Percentiles rank a stretch among this genome's conserved stretches.
These are phyloP conservation scores for Serranochromis macrocephalus DNA, from an alignment of 2,113 vertebrate genomes.

Conservation along the genomic window DNA sequence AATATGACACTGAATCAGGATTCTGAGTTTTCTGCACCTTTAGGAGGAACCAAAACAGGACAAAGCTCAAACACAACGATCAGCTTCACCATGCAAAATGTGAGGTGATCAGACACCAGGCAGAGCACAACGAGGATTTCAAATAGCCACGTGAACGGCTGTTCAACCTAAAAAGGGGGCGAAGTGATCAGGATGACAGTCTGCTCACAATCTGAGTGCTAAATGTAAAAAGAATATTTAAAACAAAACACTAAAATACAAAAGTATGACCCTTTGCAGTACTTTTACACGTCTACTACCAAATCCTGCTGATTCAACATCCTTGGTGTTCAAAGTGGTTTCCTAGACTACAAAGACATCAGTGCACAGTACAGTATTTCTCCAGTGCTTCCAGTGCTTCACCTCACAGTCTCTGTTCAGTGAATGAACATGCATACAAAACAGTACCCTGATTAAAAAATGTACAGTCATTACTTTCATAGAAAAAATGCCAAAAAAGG, in stretches of 20 bases:
- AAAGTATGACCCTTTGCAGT: not conserved
- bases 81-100: not conserved
- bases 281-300: not conserved
- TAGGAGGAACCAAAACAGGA: not conserved
- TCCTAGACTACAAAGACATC: not conserved
- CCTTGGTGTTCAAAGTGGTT: not conserved
- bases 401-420: not conserved
- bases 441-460: slow-evolving; percentile 21
- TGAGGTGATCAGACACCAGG: accelerated
- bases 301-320: not conserved
- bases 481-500: slow-evolving; percentile 13
- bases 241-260: not conserved
- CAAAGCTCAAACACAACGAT: not conserved
- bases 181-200: not conserved
- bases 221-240: not conserved
- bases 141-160: accelerated
- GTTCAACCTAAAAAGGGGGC: not conserved
- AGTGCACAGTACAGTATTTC: not conserved
- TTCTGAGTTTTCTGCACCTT: not conserved
- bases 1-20: not conserved
- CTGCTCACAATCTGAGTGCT: not conserved
- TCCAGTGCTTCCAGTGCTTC: not conserved
- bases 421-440: slow-evolving; percentile 33
- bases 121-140: not conserved
- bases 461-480: not conserved